These are phyloP conservation scores for Macropodus opercularis DNA, from an alignment of 2,797 vertebrate species.

Conservation along the genomic window DNA sequence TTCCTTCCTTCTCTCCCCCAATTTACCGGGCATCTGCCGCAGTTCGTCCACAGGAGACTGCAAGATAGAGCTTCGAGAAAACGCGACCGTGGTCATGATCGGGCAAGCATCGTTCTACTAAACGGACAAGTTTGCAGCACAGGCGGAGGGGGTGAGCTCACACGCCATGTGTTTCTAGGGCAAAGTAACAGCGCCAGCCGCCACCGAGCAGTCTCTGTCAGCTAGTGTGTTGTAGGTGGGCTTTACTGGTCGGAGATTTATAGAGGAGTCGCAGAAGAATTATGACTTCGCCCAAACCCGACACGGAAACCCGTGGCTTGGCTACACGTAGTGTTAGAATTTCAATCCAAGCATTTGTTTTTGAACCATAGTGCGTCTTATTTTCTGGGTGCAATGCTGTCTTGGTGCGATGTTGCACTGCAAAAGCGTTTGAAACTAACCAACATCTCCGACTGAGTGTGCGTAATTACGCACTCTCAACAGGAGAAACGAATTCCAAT, in stretches of 20 bases:
- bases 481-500: slow-evolving; percentile 27
- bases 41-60: background rate
- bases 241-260: slow-evolving; percentile 51
- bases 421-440: background rate
- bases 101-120: slow-evolving; percentile 17
- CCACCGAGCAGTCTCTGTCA: slow-evolving; percentile 53
- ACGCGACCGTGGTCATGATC: slow-evolving; percentile 18
- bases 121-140: slow-evolving; percentile 33
- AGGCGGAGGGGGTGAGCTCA: slow-evolving; percentile 45
- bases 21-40: background rate
- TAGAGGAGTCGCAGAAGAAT: slow-evolving; percentile 47
- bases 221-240: slow-evolving; percentile 32
- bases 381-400: background rate
- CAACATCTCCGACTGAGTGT: background rate
- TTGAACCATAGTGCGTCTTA: background rate
- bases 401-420: slow-evolving; percentile 7
- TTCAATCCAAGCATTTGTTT: background rate
- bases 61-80: background rate
- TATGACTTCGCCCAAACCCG: slow-evolving; percentile 37
- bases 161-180: slow-evolving; percentile 51
- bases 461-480: slow-evolving; percentile 47
- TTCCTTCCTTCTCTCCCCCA: background rate
- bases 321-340: slow-evolving; percentile 2
- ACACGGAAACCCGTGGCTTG: slow-evolving; percentile 19
- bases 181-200: slow-evolving; percentile 52